A percentile compares a stretch with the other conserved stretches of the same genome.
These are phyloP conservation scores for Sebastes taczanowskii DNA, from an alignment of 2,797 vertebrate genomes.

Conservation along the genomic window DNA sequence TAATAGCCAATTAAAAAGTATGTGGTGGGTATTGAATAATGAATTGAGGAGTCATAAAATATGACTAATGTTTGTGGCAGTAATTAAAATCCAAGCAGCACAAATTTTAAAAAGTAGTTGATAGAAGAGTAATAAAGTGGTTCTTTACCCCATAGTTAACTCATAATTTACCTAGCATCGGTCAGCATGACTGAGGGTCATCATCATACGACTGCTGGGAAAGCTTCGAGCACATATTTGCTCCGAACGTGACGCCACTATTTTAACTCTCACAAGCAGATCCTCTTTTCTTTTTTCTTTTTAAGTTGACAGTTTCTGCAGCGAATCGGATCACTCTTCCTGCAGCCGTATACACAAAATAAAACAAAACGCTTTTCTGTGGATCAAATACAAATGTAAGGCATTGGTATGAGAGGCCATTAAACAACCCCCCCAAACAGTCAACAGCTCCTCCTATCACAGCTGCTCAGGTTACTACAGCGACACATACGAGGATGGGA, in stretches of 20 bases:
- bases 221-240: conserved; percentile 2
- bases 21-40: background rate
- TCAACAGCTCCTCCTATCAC: conserved; percentile 45
- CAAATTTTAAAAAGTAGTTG: conserved; percentile 24
- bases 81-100: conserved; percentile 47
- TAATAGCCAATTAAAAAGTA: conserved; percentile 12
- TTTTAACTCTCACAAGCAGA: background rate
- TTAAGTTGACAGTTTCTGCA: background rate
- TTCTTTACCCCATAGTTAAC: conserved; percentile 52
- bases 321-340: background rate
- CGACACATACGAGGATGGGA: conserved; percentile 28
- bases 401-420: conserved; percentile 69
- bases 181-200: background rate
- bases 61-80: conserved; percentile 18
- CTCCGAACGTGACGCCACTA: background rate
- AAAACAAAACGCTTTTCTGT: conserved; percentile 46
- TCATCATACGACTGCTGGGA: background rate
- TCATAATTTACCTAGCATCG: background rate
- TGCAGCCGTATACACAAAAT: conserved; percentile 22
- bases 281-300: background rate
- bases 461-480: conserved; percentile 39
- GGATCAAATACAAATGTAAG: conserved; percentile 73
- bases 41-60: conserved; percentile 6
- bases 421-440: conserved; percentile 22
- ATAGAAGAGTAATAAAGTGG: conserved; percentile 62